A percentile compares a stretch with the other conserved stretches of the same genome.
Evolutionary conservation across 2,797 vertebrate genomes (phyloP).

Genomic region (Sciurus carolinensis): DNA sequence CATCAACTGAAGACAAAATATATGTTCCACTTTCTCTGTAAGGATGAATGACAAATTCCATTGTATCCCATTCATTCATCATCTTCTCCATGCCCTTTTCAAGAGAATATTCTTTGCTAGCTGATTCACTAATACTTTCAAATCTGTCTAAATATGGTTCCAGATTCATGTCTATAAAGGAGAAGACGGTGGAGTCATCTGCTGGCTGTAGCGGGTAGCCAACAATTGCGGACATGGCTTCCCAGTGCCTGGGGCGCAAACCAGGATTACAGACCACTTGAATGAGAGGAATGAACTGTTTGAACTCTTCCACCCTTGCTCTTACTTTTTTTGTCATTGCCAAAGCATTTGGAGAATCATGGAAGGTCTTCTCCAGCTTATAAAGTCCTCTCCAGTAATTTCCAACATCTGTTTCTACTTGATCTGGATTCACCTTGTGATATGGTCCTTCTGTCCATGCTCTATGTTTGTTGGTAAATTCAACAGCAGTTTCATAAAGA

Average conservation of each 20-base stretch:
- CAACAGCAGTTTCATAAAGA: constrained; percentile 92
- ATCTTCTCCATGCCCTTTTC: constrained; percentile 95
- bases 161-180: constrained; percentile 92
- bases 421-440: constrained; percentile 91
- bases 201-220: constrained; percentile 89
- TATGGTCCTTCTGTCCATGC: constrained; percentile 92
- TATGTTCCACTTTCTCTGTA: constrained; percentile 93
- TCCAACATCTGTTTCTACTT: constrained; percentile 91
- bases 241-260: constrained; percentile 93
- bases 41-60: constrained; percentile 91
- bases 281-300: constrained; percentile 92
- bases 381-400: constrained; percentile 93
- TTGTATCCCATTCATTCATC: constrained; percentile 90
- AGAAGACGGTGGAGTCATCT: constrained; percentile 88
- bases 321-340: constrained; percentile 90
- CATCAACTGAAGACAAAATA: constrained; percentile 93
- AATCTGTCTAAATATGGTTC: constrained; percentile 90
- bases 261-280: constrained; percentile 94
- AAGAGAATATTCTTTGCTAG: constrained; percentile 93
- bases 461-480: constrained; percentile 90
- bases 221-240: constrained; percentile 91
- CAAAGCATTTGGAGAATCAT: constrained; percentile 90
- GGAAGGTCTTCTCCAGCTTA: constrained; percentile 93
- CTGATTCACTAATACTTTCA: constrained; percentile 93
- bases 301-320: constrained; percentile 92